Evolutionary conservation across 2,113 vertebrate species (phyloP).

Genomic region (Pseudorhombus dupliciocellatus): DNA sequence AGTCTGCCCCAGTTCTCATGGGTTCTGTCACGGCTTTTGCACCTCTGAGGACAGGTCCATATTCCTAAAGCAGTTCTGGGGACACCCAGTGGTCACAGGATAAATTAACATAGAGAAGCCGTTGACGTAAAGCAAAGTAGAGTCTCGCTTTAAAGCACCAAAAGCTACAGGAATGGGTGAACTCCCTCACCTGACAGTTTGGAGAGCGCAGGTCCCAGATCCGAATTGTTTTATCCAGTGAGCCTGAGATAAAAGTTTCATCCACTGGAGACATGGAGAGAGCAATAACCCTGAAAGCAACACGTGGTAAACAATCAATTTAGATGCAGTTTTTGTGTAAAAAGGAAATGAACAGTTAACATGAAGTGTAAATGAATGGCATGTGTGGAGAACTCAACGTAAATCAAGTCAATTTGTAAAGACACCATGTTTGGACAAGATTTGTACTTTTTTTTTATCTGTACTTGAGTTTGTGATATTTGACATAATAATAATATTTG

Average conservation of each 20-base stretch:
- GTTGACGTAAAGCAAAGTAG: not conserved
- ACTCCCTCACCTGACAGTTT: slow-evolving; percentile 88
- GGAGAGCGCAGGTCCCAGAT: slow-evolving; percentile 97
- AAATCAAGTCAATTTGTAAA: too few species aligned
- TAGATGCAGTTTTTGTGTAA: not conserved
- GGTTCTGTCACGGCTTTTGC: too few species aligned
- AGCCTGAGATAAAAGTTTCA: slow-evolving; percentile 96
- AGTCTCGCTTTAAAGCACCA: not conserved
- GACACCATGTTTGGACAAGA: too few species aligned
- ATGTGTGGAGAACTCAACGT: too few species aligned
- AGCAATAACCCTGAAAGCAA: slow-evolving; percentile 88
- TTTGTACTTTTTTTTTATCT: too few species aligned
- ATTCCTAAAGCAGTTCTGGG: slow-evolving; percentile 20
- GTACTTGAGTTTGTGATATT: too few species aligned
- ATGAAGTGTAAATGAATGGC: too few species aligned
- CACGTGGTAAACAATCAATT: not conserved
- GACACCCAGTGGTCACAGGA: slow-evolving; percentile 42
- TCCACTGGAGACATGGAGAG: slow-evolving; percentile 99
- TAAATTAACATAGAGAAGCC: not conserved
- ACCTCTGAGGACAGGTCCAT: not conserved
- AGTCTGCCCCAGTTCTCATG: too few species aligned
- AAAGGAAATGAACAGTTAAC: not conserved
- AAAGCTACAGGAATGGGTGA: not conserved
- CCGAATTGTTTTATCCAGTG: slow-evolving; percentile 95
- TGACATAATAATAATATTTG: too few species aligned